phyloP scores from a whole-genome alignment of 2,113 vertebrate genomes.

The Rhinolophus ferrumequinum region DNA sequence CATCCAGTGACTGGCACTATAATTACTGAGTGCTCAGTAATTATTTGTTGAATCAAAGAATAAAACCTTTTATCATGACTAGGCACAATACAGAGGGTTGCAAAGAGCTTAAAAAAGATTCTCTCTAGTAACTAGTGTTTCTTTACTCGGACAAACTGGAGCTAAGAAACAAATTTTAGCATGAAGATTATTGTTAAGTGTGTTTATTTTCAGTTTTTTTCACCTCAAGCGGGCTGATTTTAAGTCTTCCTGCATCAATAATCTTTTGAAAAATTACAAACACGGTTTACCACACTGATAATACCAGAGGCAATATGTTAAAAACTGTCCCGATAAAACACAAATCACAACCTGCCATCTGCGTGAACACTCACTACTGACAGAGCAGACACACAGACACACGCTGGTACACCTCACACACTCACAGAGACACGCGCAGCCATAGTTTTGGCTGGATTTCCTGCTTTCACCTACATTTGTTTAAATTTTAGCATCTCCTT shows the following conservation, averaged over 20 bases:
- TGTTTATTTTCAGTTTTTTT: background rate
- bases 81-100: no score
- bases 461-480: background rate
- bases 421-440: accelerated
- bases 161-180: background rate
- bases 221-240: background rate
- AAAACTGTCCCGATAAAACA: background rate
- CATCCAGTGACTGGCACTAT: background rate
- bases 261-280: background rate
- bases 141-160: background rate
- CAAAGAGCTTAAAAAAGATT: background rate
- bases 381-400: background rate
- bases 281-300: background rate
- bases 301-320: background rate
- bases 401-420: background rate
- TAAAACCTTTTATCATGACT: background rate
- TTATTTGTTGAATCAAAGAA: background rate
- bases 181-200: background rate
- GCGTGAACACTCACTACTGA: background rate
- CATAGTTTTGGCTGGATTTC: background rate
- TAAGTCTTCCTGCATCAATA: background rate
- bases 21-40: background rate
- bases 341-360: background rate
- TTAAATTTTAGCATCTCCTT: background rate
- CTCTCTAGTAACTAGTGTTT: background rate